Evolutionary conservation across 1,140 invertebrate genomes (phyloP).

Genomic region (Calephelis virginiensis): DNA sequence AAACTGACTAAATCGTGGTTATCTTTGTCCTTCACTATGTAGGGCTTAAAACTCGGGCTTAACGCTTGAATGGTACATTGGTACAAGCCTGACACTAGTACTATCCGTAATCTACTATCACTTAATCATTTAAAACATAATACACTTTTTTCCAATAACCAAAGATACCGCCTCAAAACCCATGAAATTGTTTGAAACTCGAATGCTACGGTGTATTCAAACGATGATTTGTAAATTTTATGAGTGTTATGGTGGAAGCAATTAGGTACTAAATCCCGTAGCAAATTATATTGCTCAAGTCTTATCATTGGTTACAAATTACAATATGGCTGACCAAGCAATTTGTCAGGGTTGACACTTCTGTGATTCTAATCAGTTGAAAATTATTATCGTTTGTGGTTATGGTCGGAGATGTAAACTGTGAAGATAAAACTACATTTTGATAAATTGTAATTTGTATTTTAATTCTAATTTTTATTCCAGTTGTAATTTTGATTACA

Average conservation of each 20-base stretch:
- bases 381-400: no score
- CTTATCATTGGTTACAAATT: constrained; percentile 16
- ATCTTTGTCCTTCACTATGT: no score
- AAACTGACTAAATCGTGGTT: no score
- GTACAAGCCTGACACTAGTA: no score
- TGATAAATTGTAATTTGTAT: no score
- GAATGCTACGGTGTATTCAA: background rate
- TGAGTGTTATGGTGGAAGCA: constrained; percentile 2
- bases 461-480: no score
- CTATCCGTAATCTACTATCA: background rate
- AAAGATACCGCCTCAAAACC: constrained; percentile 2
- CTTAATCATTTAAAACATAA: background rate
- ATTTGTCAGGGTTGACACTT: constrained; percentile 4
- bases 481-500: no score
- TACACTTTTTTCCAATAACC: background rate
- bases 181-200: constrained; percentile 11
- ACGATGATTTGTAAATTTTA: constrained; percentile 6
- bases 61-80: no score
- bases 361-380: no score
- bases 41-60: no score
- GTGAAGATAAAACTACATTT: no score
- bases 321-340: constrained; percentile 13
- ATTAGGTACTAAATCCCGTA: constrained; percentile 1
- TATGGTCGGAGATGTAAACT: no score
- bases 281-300: constrained; percentile 16